Evolutionary conservation across 2,113 vertebrate genomes (phyloP).

Genomic region (Tragulus kanchil): DNA sequence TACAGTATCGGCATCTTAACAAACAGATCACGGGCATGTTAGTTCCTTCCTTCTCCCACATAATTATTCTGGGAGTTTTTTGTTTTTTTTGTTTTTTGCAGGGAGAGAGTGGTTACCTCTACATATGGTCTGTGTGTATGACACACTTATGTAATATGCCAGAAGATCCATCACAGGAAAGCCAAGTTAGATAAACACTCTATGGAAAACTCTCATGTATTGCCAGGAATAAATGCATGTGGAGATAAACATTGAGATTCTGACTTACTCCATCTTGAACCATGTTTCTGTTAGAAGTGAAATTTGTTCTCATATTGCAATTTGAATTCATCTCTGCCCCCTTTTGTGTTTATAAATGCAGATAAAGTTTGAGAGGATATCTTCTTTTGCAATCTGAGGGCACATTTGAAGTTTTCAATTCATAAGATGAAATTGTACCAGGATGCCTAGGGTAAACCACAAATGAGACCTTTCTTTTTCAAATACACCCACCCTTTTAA

Average conservation of each 20-base stretch:
- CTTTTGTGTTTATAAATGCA: slow-evolving; percentile 60
- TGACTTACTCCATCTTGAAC: slow-evolving; percentile 68
- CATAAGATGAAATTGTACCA: slow-evolving; percentile 28
- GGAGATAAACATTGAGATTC: slow-evolving; percentile 59
- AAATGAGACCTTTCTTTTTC: slow-evolving; percentile 67
- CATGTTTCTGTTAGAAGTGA: slow-evolving; percentile 66
- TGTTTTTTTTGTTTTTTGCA: not conserved
- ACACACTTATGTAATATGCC: slow-evolving; percentile 48
- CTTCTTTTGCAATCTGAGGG: slow-evolving; percentile 51
- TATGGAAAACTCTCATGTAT: not conserved
- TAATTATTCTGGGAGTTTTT: slow-evolving; percentile 25
- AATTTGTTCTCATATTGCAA: slow-evolving; percentile 72
- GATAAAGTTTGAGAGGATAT: slow-evolving; percentile 37
- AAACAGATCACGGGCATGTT: not conserved
- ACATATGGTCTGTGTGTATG: slow-evolving; percentile 60
- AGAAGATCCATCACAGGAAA: slow-evolving; percentile 73
- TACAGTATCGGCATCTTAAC: not conserved
- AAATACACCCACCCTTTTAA: not conserved
- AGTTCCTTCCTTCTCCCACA: not conserved
- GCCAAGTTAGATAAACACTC: slow-evolving; percentile 42
- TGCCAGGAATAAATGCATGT: slow-evolving; percentile 76
- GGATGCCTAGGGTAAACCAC: slow-evolving; percentile 8
- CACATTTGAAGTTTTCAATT: slow-evolving; percentile 48
- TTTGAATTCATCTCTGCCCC: slow-evolving; percentile 63
- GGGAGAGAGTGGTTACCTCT: slow-evolving; percentile 14